These are phyloP conservation scores for Microcebus murinus DNA, from an alignment of 2,113 vertebrate species.

Conservation along the genomic window DNA sequence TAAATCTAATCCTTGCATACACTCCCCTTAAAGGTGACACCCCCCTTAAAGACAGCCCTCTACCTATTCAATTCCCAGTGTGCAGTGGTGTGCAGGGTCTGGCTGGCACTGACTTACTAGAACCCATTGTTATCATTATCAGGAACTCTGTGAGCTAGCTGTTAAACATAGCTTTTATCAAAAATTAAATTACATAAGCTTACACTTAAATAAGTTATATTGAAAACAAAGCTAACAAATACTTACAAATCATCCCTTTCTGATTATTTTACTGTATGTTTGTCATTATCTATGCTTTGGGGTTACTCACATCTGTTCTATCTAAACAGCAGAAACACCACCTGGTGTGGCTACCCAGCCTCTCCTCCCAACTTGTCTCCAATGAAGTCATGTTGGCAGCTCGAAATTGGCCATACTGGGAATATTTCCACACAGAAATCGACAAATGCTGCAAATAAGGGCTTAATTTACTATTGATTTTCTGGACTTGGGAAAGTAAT, in stretches of 20 bases:
- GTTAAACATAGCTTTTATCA: background rate
- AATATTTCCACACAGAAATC: background rate
- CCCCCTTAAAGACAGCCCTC: background rate
- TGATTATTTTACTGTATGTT: background rate
- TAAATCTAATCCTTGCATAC: background rate
- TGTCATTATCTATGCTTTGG: background rate
- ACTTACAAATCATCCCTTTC: background rate
- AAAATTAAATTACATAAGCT: constrained; percentile 14
- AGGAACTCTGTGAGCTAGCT: background rate
- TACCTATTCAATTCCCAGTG: background rate
- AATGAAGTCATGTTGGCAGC: background rate
- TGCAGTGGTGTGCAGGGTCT: background rate
- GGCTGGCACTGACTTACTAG: background rate
- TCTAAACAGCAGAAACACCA: background rate
- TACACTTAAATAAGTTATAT: background rate
- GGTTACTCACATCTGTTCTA: background rate
- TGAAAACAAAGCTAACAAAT: background rate
- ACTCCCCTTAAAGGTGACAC: background rate
- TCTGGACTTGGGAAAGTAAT: background rate
- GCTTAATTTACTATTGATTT: background rate
- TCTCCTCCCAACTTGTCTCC: background rate
- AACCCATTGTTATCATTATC: background rate
- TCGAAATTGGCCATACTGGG: background rate
- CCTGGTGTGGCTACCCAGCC: background rate
- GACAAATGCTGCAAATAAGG: background rate